Percentiles rank a stretch among this genome's conserved stretches.
Evolutionary conservation across 2,113 vertebrate genomes (phyloP).

Genomic region (Limanda limanda): DNA sequence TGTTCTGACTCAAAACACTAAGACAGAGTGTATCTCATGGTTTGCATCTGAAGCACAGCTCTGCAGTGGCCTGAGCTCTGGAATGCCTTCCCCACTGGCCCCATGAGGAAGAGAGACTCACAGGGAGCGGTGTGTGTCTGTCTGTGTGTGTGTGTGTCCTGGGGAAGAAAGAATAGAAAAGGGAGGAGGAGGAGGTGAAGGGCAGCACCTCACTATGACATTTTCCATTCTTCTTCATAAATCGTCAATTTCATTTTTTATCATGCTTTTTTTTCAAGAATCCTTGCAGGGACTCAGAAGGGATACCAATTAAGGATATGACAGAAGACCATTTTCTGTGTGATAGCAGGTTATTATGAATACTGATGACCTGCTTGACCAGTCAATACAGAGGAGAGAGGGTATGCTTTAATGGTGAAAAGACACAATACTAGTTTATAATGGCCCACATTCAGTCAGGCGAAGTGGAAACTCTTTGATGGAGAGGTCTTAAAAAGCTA

Average conservation of each 20-base stretch:
- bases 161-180: slow-evolving; percentile 11
- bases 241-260: slow-evolving; percentile 64
- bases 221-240: slow-evolving; percentile 79
- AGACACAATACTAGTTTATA: not conserved
- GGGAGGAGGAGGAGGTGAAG: slow-evolving; percentile 20
- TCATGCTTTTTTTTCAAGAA: slow-evolving; percentile 55
- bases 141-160: slow-evolving; percentile 37
- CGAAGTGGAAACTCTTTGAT: not conserved
- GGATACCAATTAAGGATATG: not conserved
- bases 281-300: slow-evolving; percentile 30
- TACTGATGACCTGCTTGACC: not conserved
- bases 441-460: not conserved
- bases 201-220: slow-evolving; percentile 63
- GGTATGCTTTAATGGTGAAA: slow-evolving; percentile 10
- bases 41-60: slow-evolving; percentile 48
- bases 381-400: slow-evolving; percentile 2
- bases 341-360: slow-evolving; percentile 11
- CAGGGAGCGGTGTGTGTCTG: slow-evolving; percentile 39
- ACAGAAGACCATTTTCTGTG: not conserved
- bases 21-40: slow-evolving; percentile 1
- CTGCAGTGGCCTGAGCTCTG: slow-evolving; percentile 66
- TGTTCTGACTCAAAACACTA: slow-evolving; percentile 37
- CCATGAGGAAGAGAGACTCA: slow-evolving; percentile 65
- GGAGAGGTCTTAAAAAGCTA: not conserved
- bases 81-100: slow-evolving; percentile 74